Evolutionary conservation across 2,113 vertebrate species (phyloP), one percentile per base, ranked within the genome.

Genomic region (Patagioenas fasciata): DNA sequence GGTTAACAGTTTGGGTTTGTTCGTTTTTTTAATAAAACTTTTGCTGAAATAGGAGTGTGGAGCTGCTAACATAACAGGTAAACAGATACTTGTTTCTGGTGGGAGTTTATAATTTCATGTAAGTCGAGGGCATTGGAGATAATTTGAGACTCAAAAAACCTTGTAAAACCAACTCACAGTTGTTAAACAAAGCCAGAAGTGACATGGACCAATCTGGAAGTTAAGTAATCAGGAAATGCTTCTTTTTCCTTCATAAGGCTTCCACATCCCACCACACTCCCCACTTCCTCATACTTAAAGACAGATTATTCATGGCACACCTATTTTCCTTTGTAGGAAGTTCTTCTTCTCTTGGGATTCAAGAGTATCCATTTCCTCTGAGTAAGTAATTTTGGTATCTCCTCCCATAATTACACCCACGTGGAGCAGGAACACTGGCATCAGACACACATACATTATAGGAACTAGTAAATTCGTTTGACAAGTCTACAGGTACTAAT

Each of bases 351-450:
- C 91, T 79, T 70, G 80, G 85, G 84, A 80, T 93, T 90, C 83
- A 89, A 12, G 74, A 72, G 93, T 96, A 96, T 24, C 90, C 58
- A 88, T 84, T 97, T 97, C 97, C 96, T 97, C 96, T 96, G 96
- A 96, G 95, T 97, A 97, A 95, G 85, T 94, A 95, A 91, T 91
- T 91, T 38, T 67, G 81, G 85, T 88, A 89, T 97, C 91, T 95
- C 95, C 95, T 97, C 95, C 96, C 94, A 78, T 95, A 90, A 96
- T 95, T 91, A 93, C 95, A 92, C 94, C 92, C 90, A 94, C 81
- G 5, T 57, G 83, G 65, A 94, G 79, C 56, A 91, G 94, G 90
- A 95, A 92, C 92, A 82, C 29, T 93, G 93, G 78, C 80, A 89
- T 95, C 90, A 90, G n/a, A 50, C 78, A 73, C 62, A 80, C 80